Percentiles rank a stretch among this genome's conserved stretches.
These are phyloP conservation scores for Cryptops parisi DNA, from an alignment of 2,888 invertebrate genomes.

Conservation along the genomic window DNA sequence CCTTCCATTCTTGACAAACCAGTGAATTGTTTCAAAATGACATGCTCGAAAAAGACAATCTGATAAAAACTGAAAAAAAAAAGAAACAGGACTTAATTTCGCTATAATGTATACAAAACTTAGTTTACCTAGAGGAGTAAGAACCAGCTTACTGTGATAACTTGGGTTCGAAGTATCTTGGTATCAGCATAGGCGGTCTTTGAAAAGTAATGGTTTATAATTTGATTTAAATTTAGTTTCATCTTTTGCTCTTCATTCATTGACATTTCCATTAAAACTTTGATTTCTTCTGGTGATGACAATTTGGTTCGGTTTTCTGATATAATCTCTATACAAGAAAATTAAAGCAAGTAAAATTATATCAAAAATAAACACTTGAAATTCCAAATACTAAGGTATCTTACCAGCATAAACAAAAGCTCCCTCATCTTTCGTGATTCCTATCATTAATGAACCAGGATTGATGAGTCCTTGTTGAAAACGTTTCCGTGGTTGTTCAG, in stretches of 20 bases:
- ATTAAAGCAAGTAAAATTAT: not conserved
- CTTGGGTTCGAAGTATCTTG: not conserved
- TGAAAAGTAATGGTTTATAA: not conserved
- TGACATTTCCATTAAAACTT: not conserved
- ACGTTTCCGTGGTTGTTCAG: not conserved
- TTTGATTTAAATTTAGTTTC: not conserved
- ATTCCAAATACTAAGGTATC: too few species aligned
- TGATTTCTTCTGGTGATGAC: not conserved
- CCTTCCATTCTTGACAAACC: not conserved
- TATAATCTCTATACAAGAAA: not conserved
- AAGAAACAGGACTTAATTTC: too few species aligned
- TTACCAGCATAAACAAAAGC: not conserved
- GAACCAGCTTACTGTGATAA: not conserved
- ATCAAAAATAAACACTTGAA: not conserved
- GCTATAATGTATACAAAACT: too few species aligned
- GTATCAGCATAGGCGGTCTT: not conserved
- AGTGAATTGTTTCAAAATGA: not conserved
- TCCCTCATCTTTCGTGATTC: not conserved
- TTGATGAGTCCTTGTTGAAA: not conserved
- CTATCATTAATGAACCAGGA: not conserved
- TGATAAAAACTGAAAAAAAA: not conserved
- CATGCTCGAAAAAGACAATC: not conserved
- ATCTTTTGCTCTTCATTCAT: not conserved
- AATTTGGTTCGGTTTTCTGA: not conserved
- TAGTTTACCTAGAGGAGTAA: too few species aligned